Base-by-base conservation (phyloP, 2,797 vertebrate genomes). In the Pipistrellus kuhlii region DNA sequence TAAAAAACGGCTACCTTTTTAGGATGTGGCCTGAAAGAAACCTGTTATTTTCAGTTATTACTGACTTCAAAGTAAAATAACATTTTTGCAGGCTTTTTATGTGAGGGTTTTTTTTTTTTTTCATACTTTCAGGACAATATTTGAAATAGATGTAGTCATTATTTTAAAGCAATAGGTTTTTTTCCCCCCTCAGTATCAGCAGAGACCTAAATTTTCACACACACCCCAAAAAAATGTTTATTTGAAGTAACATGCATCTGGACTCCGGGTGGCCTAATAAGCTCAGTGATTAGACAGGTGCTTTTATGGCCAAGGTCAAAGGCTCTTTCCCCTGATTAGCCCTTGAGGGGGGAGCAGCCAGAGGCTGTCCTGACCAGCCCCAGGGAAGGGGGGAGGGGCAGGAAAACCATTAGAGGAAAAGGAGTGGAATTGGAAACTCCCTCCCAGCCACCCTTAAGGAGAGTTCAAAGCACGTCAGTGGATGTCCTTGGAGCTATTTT, bases 401-500 rank as follows among this genome's bases (percentile, higher is more conserved):
- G 64, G 82, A 77, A 90, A 76, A 44, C 53, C 57, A 30, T n/a
- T 7, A 5, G 30, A 92, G 53, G 23, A 71, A 91, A 93, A 41
- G 46, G 62, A 59, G 53, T 88, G 68, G 15, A 44, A 55, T 57
- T 93, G 95, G 84, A 96, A 96, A 94, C 51, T 89, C 88, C 94
- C 77, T 89, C 53, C 27, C 77, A 94, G 57, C 80, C 46, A 76
- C 64, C 69, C 32, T 46, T 76, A 53, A 73, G 38, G 38, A 38
- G 23, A 96, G 77, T 95, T 96, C 87, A 91, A 72, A 95, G 91
- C 27, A 0, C 77, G 20, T 80, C 27, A 7, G 72, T 38, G 55
- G 57, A 75, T 53, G 88, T 83, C 93, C 94, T 88, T 90, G 72
- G 82, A 94, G 86, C 64, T 93, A 66, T 95, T 94, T 93, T 95